Conservation (phyloP, 2,797 vertebrate species). For the Xenops minutus region DNA sequence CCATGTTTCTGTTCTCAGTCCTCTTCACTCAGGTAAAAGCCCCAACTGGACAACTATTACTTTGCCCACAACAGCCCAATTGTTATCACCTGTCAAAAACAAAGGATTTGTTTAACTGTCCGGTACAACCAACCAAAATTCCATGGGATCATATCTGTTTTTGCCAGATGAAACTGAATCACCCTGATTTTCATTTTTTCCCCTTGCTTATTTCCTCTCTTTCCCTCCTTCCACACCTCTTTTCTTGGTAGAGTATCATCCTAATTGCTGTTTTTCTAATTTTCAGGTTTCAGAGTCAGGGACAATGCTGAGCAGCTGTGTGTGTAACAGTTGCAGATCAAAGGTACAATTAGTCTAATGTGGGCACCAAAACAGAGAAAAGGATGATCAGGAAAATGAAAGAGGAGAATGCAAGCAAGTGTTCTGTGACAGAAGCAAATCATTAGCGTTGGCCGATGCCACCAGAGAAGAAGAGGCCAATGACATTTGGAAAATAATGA, state of each 20-base stretch:
- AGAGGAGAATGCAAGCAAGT: constrained; percentile 28
- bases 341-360: constrained; percentile 54
- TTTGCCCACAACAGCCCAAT: neutral
- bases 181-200: neutral
- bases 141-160: neutral
- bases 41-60: neutral
- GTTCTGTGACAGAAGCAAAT: constrained; percentile 17
- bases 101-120: neutral
- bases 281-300: neutral
- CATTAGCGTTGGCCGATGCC: constrained; percentile 28
- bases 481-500: constrained; percentile 60
- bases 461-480: constrained; percentile 39
- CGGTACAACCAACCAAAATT: neutral
- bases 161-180: neutral
- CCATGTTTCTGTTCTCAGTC: neutral
- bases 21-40: neutral
- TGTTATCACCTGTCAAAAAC: neutral
- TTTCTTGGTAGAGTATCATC: neutral
- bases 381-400: constrained; percentile 50
- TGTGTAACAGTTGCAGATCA: constrained; percentile 42
- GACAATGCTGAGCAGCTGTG: constrained; percentile 33
- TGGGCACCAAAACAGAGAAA: constrained; percentile 49
- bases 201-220: neutral
- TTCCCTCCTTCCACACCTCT: fast-evolving
- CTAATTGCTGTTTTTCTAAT: constrained; percentile 30